These are phyloP conservation scores for Archaeoteleia sp. DNA, from an alignment of 2,888 invertebrate genomes.

Conservation along the genomic window DNA sequence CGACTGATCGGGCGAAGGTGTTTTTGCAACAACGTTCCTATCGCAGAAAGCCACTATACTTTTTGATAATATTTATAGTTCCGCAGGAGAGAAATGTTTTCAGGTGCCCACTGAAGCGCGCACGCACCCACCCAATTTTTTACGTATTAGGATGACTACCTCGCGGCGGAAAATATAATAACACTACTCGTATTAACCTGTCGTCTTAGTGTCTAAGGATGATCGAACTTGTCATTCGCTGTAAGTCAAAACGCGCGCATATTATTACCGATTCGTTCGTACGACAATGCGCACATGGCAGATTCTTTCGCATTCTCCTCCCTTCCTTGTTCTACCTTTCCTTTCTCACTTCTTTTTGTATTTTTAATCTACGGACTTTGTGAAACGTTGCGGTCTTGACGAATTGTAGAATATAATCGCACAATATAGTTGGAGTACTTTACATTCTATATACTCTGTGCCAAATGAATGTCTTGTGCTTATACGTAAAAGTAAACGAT, in stretches of 20 bases:
- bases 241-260: constrained; percentile 54
- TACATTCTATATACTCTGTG: constrained; percentile 69
- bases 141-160: constrained; percentile 13
- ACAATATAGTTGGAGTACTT: constrained; percentile 64
- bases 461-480: constrained; percentile 65
- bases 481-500: constrained; percentile 1
- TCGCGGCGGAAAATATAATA: constrained; percentile 10
- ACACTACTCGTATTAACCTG: neutral
- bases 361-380: constrained; percentile 57
- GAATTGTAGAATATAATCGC: constrained; percentile 64
- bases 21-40: constrained; percentile 54
- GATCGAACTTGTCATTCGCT: constrained; percentile 69
- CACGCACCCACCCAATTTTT: constrained; percentile 1
- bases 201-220: constrained; percentile 57
- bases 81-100: constrained; percentile 20
- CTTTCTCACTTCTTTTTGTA: constrained; percentile 6
- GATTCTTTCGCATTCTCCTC: constrained; percentile 30
- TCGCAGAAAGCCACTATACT: constrained; percentile 44
- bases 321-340: too few species aligned
- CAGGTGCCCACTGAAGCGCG: neutral
- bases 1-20: constrained; percentile 19
- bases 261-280: constrained; percentile 20
- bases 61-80: constrained; percentile 41
- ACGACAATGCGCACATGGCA: constrained; percentile 22
- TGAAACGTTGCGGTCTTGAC: constrained; percentile 58